Evolutionary conservation across 2,797 vertebrate genomes (phyloP).

Genomic region (Pitangus sulphuratus): DNA sequence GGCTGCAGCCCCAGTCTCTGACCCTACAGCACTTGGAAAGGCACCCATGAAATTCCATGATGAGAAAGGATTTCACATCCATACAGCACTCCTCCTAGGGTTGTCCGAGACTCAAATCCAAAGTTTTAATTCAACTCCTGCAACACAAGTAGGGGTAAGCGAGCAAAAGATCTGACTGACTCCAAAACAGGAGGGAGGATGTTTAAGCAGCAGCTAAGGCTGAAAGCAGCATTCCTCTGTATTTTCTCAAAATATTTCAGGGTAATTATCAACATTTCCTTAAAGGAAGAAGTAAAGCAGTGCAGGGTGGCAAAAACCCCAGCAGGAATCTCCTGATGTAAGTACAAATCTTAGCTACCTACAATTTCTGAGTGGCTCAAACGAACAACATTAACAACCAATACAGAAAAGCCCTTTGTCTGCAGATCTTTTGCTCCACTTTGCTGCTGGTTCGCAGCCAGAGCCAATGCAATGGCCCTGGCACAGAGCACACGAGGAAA

Average conservation of each 20-base stretch:
- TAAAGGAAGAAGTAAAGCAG: neutral
- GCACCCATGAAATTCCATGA: neutral
- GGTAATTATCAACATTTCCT: neutral
- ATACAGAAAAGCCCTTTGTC: slow-evolving; percentile 38
- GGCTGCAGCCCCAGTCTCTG: neutral
- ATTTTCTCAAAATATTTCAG: neutral
- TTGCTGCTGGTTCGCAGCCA: neutral
- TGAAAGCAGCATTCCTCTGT: neutral
- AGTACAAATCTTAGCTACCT: neutral
- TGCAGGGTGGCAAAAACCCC: neutral
- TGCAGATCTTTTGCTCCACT: slow-evolving; percentile 30
- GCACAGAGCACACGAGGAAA: neutral
- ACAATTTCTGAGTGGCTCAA: neutral
- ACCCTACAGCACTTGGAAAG: neutral
- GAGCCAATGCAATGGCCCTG: neutral
- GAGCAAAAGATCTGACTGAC: neutral
- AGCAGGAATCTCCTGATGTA: neutral
- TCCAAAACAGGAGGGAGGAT: neutral
- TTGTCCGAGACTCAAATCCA: fast-evolving
- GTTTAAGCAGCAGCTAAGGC: neutral
- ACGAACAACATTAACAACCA: neutral
- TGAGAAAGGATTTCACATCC: neutral
- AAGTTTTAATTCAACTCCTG: neutral
- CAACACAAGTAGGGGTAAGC: neutral
- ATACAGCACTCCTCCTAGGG: neutral